Evolutionary conservation across 2,797 vertebrate species (phyloP).

Genomic region (Okamejei kenojei): DNA sequence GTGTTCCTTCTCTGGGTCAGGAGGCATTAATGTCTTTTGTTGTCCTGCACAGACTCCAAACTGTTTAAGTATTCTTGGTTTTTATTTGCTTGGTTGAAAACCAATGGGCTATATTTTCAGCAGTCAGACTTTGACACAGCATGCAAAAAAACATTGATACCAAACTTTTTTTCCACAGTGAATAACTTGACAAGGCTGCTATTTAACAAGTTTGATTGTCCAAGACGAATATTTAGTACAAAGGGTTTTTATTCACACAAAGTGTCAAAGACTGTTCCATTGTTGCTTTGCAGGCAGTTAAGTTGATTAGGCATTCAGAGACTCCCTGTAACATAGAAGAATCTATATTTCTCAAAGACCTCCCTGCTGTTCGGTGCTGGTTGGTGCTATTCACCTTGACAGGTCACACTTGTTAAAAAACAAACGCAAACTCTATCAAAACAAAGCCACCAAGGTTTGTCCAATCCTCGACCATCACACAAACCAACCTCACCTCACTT

Average conservation of each 20-base stretch:
- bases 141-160: neutral
- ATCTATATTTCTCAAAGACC: neutral
- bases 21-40: neutral
- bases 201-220: neutral
- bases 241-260: neutral
- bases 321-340: too few relatives aligned
- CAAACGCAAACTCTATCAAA: neutral
- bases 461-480: too few relatives aligned
- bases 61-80: neutral
- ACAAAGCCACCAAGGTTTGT: neutral
- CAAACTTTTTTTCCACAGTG: neutral
- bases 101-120: neutral
- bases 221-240: neutral
- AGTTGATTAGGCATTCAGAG: neutral
- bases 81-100: conserved; percentile 27
- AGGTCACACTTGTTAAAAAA: neutral
- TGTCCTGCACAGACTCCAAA: neutral
- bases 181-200: neutral
- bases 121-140: neutral
- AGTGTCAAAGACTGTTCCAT: neutral
- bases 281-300: neutral
- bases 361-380: neutral
- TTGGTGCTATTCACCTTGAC: neutral
- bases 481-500: too few relatives aligned
- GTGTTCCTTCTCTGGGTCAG: neutral